A percentile compares a stretch with the other conserved stretches of the same genome.
Conservation (phyloP, 64 coral and sea anemone genomes). For the Catalaphyllia jardinei region DNA sequence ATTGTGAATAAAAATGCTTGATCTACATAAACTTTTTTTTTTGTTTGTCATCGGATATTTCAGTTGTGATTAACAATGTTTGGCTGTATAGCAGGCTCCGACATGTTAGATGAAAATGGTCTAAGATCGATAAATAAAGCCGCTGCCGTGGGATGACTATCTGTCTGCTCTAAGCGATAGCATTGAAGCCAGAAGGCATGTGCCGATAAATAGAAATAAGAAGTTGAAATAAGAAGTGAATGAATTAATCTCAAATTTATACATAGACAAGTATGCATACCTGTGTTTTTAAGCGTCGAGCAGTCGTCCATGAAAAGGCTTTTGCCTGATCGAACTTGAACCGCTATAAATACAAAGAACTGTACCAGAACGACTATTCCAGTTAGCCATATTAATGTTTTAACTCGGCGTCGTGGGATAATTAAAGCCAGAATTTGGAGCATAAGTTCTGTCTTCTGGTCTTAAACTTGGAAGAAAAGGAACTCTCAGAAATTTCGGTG, state of each 20-base stretch:
- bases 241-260: neutral
- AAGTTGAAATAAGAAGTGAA: too few relatives aligned
- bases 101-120: too few relatives aligned
- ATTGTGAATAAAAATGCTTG: too few relatives aligned
- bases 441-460: neutral
- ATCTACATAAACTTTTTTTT: too few relatives aligned
- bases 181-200: too few relatives aligned
- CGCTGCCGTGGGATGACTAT: too few relatives aligned
- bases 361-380: constrained; percentile 11
- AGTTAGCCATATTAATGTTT: neutral
- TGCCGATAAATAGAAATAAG: too few relatives aligned
- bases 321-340: neutral
- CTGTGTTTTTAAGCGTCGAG: neutral
- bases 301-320: neutral
- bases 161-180: too few relatives aligned
- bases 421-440: neutral
- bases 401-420: neutral
- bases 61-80: too few relatives aligned
- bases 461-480: neutral
- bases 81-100: too few relatives aligned
- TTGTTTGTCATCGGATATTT: too few relatives aligned
- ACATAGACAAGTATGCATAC: neutral
- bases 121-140: too few relatives aligned
- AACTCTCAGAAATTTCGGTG: neutral
- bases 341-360: neutral